phyloP scores from a whole-genome alignment of 1,140 invertebrate genomes.

The Drosophila asahinai region DNA sequence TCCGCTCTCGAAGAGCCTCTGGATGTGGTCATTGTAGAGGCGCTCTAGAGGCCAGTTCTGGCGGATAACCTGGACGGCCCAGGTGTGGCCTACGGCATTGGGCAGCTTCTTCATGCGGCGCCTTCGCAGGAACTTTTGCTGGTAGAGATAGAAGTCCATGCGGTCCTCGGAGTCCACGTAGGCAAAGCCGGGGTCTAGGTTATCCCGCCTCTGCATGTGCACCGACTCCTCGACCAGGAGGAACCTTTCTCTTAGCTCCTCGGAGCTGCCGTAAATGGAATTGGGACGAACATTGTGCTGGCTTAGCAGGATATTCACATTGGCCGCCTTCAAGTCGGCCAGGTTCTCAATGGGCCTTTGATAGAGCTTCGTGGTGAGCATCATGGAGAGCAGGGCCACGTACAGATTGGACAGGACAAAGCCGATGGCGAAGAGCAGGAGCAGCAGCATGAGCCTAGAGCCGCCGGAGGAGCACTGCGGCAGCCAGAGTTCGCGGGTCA shows the following conservation, averaged over 20 bases:
- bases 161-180: slow-evolving; percentile 54
- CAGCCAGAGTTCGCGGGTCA: slow-evolving; percentile 17
- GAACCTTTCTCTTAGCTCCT: slow-evolving; percentile 37
- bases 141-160: slow-evolving; percentile 49
- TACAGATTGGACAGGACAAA: slow-evolving; percentile 44
- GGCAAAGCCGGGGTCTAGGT: slow-evolving; percentile 33
- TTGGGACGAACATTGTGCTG: slow-evolving; percentile 17
- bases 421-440: slow-evolving; percentile 35
- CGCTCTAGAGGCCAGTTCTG: slow-evolving; percentile 47
- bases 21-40: slow-evolving; percentile 36
- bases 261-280: slow-evolving; percentile 36
- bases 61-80: slow-evolving; percentile 50
- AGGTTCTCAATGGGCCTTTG: slow-evolving; percentile 36
- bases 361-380: slow-evolving; percentile 52
- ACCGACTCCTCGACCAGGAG: slow-evolving; percentile 13
- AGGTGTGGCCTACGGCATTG: slow-evolving; percentile 43
- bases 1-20: slow-evolving; percentile 39
- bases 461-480: slow-evolving; percentile 3
- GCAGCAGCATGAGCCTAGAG: slow-evolving; percentile 10
- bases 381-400: slow-evolving; percentile 48
- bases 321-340: slow-evolving; percentile 43
- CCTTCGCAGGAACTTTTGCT: slow-evolving; percentile 45
- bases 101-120: slow-evolving; percentile 42
- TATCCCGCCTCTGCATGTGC: slow-evolving; percentile 8
- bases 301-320: slow-evolving; percentile 40